These are phyloP conservation scores for Hydractinia symbiolongicarpus DNA, from an alignment of 30 jellyfish, hydroid and myxozoan genomes.

Conservation along the genomic window DNA sequence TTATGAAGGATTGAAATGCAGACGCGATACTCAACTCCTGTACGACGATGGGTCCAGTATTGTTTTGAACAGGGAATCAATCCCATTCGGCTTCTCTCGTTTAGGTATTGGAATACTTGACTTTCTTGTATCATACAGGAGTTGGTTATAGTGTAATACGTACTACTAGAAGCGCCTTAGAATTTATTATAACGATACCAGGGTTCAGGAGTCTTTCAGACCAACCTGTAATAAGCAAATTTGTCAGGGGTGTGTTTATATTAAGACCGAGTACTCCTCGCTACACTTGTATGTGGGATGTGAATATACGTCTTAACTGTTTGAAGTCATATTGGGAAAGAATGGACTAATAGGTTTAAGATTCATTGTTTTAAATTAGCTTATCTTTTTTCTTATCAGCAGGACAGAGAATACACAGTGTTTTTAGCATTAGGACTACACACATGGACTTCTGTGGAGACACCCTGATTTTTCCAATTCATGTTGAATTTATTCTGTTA, in stretches of 20 bases:
- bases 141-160: background rate
- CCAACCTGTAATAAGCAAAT: background rate
- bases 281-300: too few relatives aligned
- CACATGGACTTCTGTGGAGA: too few relatives aligned
- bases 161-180: background rate
- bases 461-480: too few relatives aligned
- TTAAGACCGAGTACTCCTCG: too few relatives aligned
- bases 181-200: background rate
- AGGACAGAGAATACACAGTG: too few relatives aligned
- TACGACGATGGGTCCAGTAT: background rate
- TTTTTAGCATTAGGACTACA: too few relatives aligned
- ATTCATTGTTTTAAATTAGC: too few relatives aligned
- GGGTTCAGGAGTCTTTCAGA: background rate
- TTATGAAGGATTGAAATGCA: background rate
- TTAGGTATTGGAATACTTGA: background rate
- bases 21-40: background rate
- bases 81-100: background rate
- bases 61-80: background rate
- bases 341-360: too few relatives aligned
- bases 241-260: too few relatives aligned
- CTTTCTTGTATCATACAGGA: background rate
- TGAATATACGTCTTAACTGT: too few relatives aligned
- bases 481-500: too few relatives aligned
- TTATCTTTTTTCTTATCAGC: background rate
- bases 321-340: too few relatives aligned